Conservation (phyloP, 2,797 vertebrate genomes). For the Sardinella longiceps region DNA sequence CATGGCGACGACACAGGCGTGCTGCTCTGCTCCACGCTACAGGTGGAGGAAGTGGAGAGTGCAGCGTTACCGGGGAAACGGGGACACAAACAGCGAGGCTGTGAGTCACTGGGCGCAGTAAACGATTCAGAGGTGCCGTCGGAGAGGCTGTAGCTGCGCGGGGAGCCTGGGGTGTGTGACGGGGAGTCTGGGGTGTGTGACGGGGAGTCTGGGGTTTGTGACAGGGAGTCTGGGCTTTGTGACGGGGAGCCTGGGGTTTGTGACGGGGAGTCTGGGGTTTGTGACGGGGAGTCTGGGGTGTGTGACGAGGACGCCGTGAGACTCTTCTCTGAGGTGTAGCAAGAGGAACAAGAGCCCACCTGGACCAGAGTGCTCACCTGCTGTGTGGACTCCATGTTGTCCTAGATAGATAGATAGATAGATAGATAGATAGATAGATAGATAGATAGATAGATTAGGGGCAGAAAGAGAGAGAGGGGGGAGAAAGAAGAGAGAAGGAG, state of each 20-base stretch:
- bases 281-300: neutral
- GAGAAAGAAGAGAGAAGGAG: too few species aligned
- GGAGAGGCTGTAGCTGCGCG: neutral
- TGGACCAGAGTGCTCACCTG: neutral
- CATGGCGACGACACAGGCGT: neutral
- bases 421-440: too few species aligned
- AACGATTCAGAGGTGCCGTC: constrained; percentile 8
- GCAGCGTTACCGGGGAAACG: neutral
- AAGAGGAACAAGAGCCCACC: constrained; percentile 34
- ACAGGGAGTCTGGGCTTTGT: too few species aligned
- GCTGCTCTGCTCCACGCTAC: neutral
- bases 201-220: neutral
- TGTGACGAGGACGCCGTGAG: neutral
- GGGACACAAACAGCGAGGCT: neutral
- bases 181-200: neutral
- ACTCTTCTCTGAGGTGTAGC: neutral
- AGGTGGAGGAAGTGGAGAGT: neutral
- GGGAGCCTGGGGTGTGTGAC: neutral
- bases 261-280: too few species aligned
- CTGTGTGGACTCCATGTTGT: too few species aligned
- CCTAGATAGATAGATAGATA: too few species aligned
- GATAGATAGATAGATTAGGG: too few species aligned
- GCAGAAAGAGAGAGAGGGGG: too few species aligned
- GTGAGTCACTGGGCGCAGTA: neutral
- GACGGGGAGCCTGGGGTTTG: neutral